Base-by-base conservation (phyloP, 2,888 invertebrate genomes). In the Gisinianus flammeolus region DNA sequence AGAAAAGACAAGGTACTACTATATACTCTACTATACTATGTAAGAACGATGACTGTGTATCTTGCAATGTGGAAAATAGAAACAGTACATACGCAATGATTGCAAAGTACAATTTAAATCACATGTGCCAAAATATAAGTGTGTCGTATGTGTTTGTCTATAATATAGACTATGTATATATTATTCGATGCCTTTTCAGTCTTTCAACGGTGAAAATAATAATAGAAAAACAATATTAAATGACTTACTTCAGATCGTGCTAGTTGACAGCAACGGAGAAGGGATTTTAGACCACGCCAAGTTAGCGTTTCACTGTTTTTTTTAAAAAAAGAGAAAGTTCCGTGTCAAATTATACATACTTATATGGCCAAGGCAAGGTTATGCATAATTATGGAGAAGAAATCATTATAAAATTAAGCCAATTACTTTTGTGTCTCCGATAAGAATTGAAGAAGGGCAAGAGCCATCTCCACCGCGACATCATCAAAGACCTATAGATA, bases 361-460 rank as follows among this genome's bases (percentile, higher is more conserved):
- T n/a, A 24, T 62, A 6, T 6, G 19, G 12, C 19, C 44, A 44
- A 44, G 19, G n/a, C n/a, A 44, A 44, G 44, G 44, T 19, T 62
- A 5, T n/a, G 62, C 12, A 62, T 62, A 22, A 19, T n/a, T n/a
- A n/a, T n/a, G n/a, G n/a, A n/a, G n/a, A 75, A 66, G 5, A 44
- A 30, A 58, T 96, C 96, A 44, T 88, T 44, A 44, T 1, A 44
- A 44, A 16, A 44, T 19, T n/a, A n/a, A n/a, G n/a, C n/a, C n/a
- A n/a, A n/a, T 16, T 44, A 44, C 44, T 19, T 88, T 33, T 94
- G 94, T 77, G 91, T 90, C 31, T 84, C 84, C 86, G 92, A 93
- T 89, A 96, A 92, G 88, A 92, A 95, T 89, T 96, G 96, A 83
- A 96, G 90, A 85, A 95, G 89, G 73, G 96, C 96, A 94, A 96